A percentile compares a stretch with the other conserved stretches of the same genome.
phyloP scores from a whole-genome alignment of 2,888 invertebrate species.

The Ypsolopha sequella region DNA sequence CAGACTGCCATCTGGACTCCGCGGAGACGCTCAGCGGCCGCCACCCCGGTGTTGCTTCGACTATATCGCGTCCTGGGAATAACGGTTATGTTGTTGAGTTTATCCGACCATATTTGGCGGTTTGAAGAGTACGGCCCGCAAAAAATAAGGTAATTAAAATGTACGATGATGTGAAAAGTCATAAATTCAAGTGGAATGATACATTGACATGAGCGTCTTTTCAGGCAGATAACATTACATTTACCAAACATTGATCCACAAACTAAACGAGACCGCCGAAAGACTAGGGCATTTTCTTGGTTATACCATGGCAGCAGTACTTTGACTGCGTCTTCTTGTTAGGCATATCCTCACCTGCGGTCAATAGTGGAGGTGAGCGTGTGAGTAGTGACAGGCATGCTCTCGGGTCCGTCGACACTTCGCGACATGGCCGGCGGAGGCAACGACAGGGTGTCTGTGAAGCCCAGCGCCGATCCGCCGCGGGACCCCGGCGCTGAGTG shows the following conservation, averaged over 20 bases:
- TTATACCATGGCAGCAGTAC: slow-evolving; percentile 7
- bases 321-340: too few relatives aligned
- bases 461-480: slow-evolving; percentile 59
- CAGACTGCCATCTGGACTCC: slow-evolving; percentile 91
- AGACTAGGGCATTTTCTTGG: background rate
- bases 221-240: too few relatives aligned
- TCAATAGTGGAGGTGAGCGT: slow-evolving; percentile 12
- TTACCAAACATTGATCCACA: too few relatives aligned
- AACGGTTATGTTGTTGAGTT: background rate
- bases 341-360: slow-evolving; percentile 5
- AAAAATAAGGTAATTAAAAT: too few relatives aligned
- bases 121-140: too few relatives aligned
- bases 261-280: background rate
- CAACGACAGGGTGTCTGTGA: slow-evolving; percentile 32
- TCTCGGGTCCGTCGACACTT: slow-evolving; percentile 71
- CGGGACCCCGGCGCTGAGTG: slow-evolving; percentile 58
- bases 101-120: too few relatives aligned
- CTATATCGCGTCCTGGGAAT: slow-evolving; percentile 70
- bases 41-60: slow-evolving; percentile 69
- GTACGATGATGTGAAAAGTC: too few relatives aligned
- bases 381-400: slow-evolving; percentile 42
- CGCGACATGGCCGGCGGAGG: slow-evolving; percentile 61
- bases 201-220: too few relatives aligned
- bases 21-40: slow-evolving; percentile 74
- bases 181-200: too few relatives aligned